Evolutionary conservation across 2,797 vertebrate genomes (phyloP).

Genomic region (Schizopygopsis pylzovi): DNA sequence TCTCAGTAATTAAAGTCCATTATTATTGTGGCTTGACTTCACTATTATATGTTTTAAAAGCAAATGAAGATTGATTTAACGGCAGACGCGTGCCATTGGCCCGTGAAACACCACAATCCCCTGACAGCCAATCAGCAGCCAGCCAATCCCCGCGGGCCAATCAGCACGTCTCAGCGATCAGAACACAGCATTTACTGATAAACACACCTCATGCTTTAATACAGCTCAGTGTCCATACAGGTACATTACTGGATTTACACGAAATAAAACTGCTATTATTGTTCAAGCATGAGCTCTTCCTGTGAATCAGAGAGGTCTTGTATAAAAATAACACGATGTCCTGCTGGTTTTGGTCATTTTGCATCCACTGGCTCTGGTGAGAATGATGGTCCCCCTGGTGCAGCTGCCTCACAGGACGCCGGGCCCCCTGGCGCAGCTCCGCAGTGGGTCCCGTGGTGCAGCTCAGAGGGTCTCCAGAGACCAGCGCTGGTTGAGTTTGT

Average conservation of each 20-base stretch:
- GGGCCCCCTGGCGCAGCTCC: slow-evolving; percentile 33
- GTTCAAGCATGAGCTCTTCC: slow-evolving; percentile 15
- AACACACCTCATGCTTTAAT: slow-evolving; percentile 1
- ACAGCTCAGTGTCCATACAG: neutral
- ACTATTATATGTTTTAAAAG: neutral
- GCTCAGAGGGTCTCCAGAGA: slow-evolving; percentile 84
- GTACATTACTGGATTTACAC: neutral
- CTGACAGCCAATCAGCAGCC: slow-evolving; percentile 40
- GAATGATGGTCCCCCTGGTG: neutral
- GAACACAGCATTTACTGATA: slow-evolving; percentile 26
- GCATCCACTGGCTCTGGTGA: neutral
- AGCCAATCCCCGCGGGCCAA: slow-evolving; percentile 50
- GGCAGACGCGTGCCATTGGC: neutral
- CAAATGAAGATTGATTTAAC: neutral
- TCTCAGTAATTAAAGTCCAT: neutral
- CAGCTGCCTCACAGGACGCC: slow-evolving; percentile 36
- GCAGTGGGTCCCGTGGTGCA: neutral
- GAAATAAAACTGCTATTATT: neutral
- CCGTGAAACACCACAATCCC: slow-evolving; percentile 29
- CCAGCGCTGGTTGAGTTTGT: slow-evolving; percentile 86
- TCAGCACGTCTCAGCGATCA: slow-evolving; percentile 27
- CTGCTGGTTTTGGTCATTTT: neutral
- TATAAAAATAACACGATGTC: neutral
- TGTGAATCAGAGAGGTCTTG: neutral
- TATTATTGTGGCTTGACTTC: neutral